These are phyloP conservation scores for Andrena marginata DNA, from an alignment of 2,888 invertebrate species.

Conservation along the genomic window DNA sequence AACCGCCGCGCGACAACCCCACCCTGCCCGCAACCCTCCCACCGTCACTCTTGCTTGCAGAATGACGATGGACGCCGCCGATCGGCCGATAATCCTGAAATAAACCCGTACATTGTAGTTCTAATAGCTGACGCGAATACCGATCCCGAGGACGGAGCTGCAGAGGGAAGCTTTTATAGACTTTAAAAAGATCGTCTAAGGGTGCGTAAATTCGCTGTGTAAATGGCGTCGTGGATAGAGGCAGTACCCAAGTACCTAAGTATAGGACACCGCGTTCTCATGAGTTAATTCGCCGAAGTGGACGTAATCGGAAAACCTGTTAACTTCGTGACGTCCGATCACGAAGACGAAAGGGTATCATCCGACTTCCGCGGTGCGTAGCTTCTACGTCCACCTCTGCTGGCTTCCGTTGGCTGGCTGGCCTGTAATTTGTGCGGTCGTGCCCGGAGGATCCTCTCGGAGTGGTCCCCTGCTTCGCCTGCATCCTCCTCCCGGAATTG, in stretches of 20 bases:
- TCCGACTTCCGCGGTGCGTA: conserved; percentile 34
- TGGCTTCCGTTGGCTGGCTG: conserved; percentile 66
- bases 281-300: too few species aligned
- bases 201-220: too few species aligned
- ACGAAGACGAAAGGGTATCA: background rate
- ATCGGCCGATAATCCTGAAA: conserved; percentile 52
- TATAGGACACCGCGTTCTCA: too few species aligned
- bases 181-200: background rate
- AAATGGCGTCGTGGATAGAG: too few species aligned
- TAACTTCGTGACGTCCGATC: background rate
- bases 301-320: background rate
- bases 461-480: conserved; percentile 57
- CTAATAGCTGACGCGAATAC: conserved; percentile 26
- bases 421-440: conserved; percentile 82
- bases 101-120: conserved; percentile 40
- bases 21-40: conserved; percentile 9
- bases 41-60: background rate
- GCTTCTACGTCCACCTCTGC: conserved; percentile 67
- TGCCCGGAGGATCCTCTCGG: conserved; percentile 75
- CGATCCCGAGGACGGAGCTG: conserved; percentile 9
- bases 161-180: background rate
- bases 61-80: conserved; percentile 46
- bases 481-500: conserved; percentile 71
- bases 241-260: too few species aligned
- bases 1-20: conserved; percentile 46